Evolutionary conservation across 2,797 vertebrate species (phyloP).

Genomic region (Paramormyrops hopkinsi): DNA sequence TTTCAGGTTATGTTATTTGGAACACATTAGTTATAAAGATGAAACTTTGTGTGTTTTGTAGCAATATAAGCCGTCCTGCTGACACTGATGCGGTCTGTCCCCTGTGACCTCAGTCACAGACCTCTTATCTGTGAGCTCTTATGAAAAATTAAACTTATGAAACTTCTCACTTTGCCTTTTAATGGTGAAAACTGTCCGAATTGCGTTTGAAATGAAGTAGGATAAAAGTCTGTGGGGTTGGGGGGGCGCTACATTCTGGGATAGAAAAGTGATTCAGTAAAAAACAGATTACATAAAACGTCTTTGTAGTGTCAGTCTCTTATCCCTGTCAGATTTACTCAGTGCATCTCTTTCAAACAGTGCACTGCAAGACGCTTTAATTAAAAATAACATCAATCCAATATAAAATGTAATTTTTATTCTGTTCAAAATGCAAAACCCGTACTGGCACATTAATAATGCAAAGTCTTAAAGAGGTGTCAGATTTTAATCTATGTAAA

Average conservation of each 20-base stretch:
- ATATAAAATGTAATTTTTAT: not conserved
- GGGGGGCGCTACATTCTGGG: not conserved
- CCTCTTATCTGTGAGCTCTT: not conserved
- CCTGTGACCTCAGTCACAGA: not conserved
- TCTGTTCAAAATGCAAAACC: not conserved
- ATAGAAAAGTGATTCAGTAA: not conserved
- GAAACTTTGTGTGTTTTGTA: not conserved
- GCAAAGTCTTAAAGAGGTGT: not conserved
- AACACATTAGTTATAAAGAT: not conserved
- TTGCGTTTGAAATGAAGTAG: not conserved
- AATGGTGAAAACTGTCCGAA: not conserved
- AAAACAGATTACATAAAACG: not conserved
- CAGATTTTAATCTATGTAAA: conserved; percentile 2
- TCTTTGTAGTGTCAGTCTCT: not conserved
- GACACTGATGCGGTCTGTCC: not conserved
- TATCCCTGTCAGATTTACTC: not conserved
- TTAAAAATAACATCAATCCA: not conserved
- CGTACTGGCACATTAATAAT: not conserved
- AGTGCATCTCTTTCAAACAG: not conserved
- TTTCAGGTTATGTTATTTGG: not conserved
- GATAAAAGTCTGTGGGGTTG: not conserved
- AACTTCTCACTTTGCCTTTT: not conserved
- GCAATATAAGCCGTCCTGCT: not conserved
- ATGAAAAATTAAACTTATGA: not conserved
- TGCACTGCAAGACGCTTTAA: not conserved